A percentile compares a stretch with the other conserved stretches of the same genome.
phyloP scores from a whole-genome alignment of 2,797 vertebrate genomes.

The Cryptoprocta ferox region DNA sequence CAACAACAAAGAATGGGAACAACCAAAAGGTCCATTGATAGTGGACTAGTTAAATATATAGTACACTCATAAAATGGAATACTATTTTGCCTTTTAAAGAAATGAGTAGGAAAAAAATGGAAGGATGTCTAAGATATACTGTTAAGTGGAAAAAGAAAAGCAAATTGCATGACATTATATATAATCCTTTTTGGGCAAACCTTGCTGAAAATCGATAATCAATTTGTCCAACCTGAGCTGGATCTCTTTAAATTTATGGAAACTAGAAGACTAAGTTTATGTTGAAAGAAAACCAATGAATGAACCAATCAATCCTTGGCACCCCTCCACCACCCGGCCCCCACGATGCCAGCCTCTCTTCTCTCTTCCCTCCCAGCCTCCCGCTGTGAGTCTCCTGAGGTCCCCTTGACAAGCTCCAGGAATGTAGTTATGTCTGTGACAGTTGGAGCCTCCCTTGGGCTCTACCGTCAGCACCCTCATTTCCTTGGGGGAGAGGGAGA shows the following conservation, averaged over 20 bases:
- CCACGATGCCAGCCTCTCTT: background rate
- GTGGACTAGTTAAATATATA: background rate
- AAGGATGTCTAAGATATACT: background rate
- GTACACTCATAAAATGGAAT: background rate
- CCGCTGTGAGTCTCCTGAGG: background rate
- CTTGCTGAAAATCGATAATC: conserved; percentile 48
- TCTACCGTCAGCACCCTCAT: background rate
- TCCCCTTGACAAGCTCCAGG: background rate
- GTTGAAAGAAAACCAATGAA: background rate
- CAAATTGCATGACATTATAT: conserved; percentile 9
- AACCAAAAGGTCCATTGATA: background rate
- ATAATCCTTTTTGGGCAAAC: conserved; percentile 29
- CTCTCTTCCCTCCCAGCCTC: background rate
- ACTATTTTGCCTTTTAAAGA: conserved; percentile 49
- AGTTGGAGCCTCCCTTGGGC: background rate
- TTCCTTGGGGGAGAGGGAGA: background rate
- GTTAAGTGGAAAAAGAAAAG: background rate
- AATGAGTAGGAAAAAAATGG: background rate
- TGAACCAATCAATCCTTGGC: background rate
- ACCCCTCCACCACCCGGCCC: too few species aligned
- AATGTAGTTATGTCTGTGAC: background rate
- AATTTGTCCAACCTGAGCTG: background rate
- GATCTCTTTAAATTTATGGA: conserved; percentile 43
- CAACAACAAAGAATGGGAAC: background rate
- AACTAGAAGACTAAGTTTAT: conserved; percentile 28